A percentile compares a stretch with the other conserved stretches of the same genome.
phyloP scores from a whole-genome alignment of 2,888 invertebrate species.

The Trachelus tabidus region DNA sequence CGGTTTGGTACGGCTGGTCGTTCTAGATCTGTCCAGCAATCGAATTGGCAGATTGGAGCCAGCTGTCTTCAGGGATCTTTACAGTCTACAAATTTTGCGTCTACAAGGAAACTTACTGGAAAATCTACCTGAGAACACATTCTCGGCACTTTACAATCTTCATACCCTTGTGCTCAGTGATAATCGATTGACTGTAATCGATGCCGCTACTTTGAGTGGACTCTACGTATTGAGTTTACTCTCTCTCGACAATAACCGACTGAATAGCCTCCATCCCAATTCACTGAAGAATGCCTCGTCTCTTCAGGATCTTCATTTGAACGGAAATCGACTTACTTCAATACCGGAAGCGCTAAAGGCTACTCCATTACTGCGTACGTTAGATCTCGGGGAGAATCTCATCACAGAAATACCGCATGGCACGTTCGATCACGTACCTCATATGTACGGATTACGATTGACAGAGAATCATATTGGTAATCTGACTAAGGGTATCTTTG shows the following conservation, averaged over 20 bases:
- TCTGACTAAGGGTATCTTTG: constrained; percentile 83
- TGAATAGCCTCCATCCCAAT: constrained; percentile 79
- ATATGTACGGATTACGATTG: constrained; percentile 83
- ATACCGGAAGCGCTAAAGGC: constrained; percentile 81
- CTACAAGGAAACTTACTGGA: constrained; percentile 84
- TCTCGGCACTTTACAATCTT: constrained; percentile 80
- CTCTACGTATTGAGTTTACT: constrained; percentile 80
- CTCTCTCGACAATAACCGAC: constrained; percentile 83
- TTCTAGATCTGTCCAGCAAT: constrained; percentile 82
- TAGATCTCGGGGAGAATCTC: constrained; percentile 88
- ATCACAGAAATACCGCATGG: constrained; percentile 82
- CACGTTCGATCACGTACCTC: constrained; percentile 83
- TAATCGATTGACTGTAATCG: constrained; percentile 81
- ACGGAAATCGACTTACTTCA: constrained; percentile 81
- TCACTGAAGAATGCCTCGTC: constrained; percentile 83
- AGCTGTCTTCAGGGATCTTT: constrained; percentile 81
- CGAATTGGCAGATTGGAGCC: constrained; percentile 80
- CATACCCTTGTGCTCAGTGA: constrained; percentile 85
- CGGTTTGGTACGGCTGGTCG: constrained; percentile 80
- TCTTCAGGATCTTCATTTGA: constrained; percentile 84
- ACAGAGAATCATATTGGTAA: constrained; percentile 87
- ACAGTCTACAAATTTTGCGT: constrained; percentile 82
- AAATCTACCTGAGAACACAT: constrained; percentile 81
- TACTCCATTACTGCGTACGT: constrained; percentile 80
- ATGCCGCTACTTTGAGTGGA: constrained; percentile 81